Percentiles rank a stretch among this genome's conserved stretches.
These are phyloP conservation scores for Sebastes vulpes DNA, from an alignment of 2,797 vertebrate genomes.

Conservation along the genomic window DNA sequence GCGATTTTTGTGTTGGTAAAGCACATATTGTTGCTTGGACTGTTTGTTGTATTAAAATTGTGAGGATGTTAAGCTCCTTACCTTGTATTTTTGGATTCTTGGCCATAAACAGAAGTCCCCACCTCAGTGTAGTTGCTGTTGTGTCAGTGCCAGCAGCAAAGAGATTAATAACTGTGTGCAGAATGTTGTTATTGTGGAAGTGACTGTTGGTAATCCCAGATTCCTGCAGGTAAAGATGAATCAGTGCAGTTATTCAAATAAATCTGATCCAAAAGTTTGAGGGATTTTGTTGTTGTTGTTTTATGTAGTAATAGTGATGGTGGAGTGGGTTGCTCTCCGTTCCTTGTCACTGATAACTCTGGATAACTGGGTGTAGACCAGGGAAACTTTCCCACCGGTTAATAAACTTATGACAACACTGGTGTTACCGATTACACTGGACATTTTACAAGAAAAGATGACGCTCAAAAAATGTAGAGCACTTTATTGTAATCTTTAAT, in stretches of 20 bases:
- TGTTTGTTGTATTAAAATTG: neutral
- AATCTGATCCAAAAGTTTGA: too few species aligned
- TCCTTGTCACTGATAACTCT: too few species aligned
- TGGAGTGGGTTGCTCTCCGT: rapidly evolving
- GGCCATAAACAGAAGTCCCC: slow-evolving; percentile 70
- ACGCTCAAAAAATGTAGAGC: too few species aligned
- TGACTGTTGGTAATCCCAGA: slow-evolving; percentile 1
- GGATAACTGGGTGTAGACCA: too few species aligned
- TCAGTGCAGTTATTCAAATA: too few species aligned
- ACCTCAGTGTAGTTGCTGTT: slow-evolving; percentile 63
- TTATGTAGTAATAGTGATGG: rapidly evolving
- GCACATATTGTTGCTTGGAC: rapidly evolving
- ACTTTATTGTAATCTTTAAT: too few species aligned
- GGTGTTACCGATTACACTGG: too few species aligned
- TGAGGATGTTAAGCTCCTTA: neutral
- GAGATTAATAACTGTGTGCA: slow-evolving; percentile 31
- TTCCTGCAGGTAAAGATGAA: neutral
- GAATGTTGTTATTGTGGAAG: neutral
- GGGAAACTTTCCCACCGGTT: too few species aligned
- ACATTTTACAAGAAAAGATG: too few species aligned
- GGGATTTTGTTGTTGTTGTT: neutral
- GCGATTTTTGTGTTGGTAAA: neutral
- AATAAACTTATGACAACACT: too few species aligned
- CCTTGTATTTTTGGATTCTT: slow-evolving; percentile 77
- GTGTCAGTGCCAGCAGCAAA: slow-evolving; percentile 77